These are phyloP conservation scores for Eurypyga helias DNA, from an alignment of 2,113 vertebrate species.

Conservation along the genomic window DNA sequence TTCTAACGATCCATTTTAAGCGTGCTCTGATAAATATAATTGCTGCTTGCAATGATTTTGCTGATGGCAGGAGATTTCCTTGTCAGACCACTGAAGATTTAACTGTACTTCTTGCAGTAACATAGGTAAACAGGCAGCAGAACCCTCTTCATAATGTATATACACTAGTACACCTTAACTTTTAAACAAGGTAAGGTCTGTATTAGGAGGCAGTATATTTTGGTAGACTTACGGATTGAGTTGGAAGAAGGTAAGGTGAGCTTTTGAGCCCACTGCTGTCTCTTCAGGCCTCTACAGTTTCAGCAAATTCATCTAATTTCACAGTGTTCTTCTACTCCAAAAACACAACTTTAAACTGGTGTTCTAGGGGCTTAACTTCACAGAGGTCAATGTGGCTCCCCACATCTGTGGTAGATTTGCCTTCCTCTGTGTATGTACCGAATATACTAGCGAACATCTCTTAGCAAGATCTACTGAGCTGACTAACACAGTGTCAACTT, in stretches of 20 bases:
- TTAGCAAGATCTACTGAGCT: background rate
- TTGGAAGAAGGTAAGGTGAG: background rate
- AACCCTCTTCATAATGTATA: background rate
- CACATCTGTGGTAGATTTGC: background rate
- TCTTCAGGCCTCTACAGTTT: background rate
- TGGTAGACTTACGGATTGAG: background rate
- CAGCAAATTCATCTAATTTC: background rate
- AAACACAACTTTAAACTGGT: background rate
- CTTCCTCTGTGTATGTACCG: background rate
- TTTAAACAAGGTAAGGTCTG: background rate
- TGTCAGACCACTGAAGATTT: background rate
- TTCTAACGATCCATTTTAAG: background rate
- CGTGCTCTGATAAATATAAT: background rate
- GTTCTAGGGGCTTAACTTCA: background rate
- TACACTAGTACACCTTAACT: background rate
- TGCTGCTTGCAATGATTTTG: background rate
- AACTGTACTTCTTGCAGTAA: background rate
- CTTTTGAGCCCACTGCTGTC: background rate
- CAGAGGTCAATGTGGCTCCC: background rate
- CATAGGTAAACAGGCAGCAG: background rate
- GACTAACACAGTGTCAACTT: accelerated
- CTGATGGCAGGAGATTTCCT: background rate
- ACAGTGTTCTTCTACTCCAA: background rate
- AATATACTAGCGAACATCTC: background rate
- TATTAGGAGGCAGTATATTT: background rate